Base-by-base conservation (phyloP, 2,888 invertebrate genomes). In the Dolichomitus sp. region DNA sequence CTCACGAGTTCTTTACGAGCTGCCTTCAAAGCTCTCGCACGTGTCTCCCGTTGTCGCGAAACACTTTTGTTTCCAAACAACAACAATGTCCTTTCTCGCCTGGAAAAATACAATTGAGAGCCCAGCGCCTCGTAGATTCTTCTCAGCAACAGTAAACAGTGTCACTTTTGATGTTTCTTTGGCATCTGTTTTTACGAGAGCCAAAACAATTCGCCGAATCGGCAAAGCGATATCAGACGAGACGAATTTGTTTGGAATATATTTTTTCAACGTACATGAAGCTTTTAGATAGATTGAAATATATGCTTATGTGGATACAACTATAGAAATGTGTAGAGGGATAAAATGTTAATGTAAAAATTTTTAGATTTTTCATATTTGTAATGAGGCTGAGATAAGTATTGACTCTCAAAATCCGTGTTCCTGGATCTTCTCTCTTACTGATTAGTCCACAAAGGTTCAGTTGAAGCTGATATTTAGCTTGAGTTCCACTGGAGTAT, bases 401-500 rank as follows among this genome's bases (percentile, higher is more conserved):
- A 37, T n/a, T 9, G 40, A 40, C 52, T 68, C 50, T 66, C 23
- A 73, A 54, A 57, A 66, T 59, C 4, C 9, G 9, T 11, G 50
- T 59, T 30, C 6, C 30, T 14, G 42, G 37, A 57, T 61, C 70
- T 57, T 54, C 63, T 50, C 27, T 66, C 52, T 45, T 76, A 48
- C 65, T 70, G 75, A 81, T 82, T 81, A 77, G 17, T 37, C 40
- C 33, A 37, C 30, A 57, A 27, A 30, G 37, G 66, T 76, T 77
- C 61, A 48, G n/a, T 48, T 23, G 33, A 17, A 19, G 45, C 12
- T 19, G 61, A 73, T n/a, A 48, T 61, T 48, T 50, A 37, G 88
- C 89, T 91, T 90, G 91, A 91, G 90, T 89, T 89, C 88, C 91
- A 90, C 91, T 90, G 90, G 81, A 86, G 88, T 88, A 90, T 89